Base-by-base conservation (phyloP, 92 coral and sea anemone genomes). In the Blastomussa wellsi region DNA sequence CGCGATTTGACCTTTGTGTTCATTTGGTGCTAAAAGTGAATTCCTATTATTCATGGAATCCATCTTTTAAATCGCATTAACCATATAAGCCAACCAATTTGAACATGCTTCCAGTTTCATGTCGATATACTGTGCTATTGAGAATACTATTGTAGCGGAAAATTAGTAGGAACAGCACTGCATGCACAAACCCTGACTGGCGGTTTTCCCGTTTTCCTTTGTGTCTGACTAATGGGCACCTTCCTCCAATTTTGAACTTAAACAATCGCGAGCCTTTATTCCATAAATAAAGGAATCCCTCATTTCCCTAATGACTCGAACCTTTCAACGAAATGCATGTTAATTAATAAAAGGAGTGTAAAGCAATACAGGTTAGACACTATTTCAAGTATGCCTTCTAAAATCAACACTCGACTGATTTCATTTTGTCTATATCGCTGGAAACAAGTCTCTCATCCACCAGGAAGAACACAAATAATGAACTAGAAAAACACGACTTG, bases 1-100 rank as follows among this genome's bases (percentile, higher is more conserved):
- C 22, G 84, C 66, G 65, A 65, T 68, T 80, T 80, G 76, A 67
- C 76, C 76, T 38, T 78, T 31, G 47, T 13, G 48, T 70, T 70
- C 26, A 70, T 36, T 36, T 70, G 24, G 14, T 33, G 42, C 31
- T 1, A 62, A 57, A 62, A 62, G 17, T 22, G 68, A 28, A 62
- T 26, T 26, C 16, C 33, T 60, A 24, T 60, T n/a, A 60, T 60
- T 55, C 62, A 19, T 55, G 24, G 62, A 17, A 55, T 41, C 44
- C 44, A 41, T 55, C 65, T 57, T 57, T n/a, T 57, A 5, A 57
- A 57, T 57, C 65, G 65, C 65, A 57, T 57, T 57, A 57, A 35
- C 13, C 74, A 35, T 22, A 15, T 20, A 35, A 68, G 74, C 74
- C 39, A 68, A 35, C 74, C 36, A 70, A 70, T 36, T 28, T 38